Conservation (phyloP, 2,113 vertebrate genomes). For the Probosciger aterrimus region DNA sequence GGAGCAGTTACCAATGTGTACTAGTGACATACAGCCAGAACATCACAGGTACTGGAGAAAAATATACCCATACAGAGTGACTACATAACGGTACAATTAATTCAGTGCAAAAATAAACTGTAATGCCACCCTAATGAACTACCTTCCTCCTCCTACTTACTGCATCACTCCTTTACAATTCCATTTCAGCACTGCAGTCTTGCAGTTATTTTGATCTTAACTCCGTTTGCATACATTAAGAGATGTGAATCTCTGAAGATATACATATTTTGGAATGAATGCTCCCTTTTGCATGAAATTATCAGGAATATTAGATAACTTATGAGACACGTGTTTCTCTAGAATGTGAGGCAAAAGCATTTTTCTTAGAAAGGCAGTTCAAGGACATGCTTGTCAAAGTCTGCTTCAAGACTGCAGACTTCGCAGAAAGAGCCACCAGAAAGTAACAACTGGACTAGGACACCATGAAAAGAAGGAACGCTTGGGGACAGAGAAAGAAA, state of each 20-base stretch:
- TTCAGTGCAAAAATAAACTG: not conserved
- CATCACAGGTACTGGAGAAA: not conserved
- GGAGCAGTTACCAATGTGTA: not conserved
- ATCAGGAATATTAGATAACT: not conserved
- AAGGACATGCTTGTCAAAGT: not conserved
- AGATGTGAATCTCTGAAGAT: not conserved
- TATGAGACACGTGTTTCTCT: not conserved
- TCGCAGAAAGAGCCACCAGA: not conserved
- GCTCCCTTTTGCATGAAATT: not conserved
- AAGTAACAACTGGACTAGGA: not conserved
- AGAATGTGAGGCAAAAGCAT: not conserved
- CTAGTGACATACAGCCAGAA: not conserved
- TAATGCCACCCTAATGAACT: not conserved
- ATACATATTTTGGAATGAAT: not conserved
- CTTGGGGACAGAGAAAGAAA: not conserved
- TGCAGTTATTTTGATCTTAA: conserved; percentile 15
- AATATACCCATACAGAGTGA: not conserved
- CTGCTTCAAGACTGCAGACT: not conserved
- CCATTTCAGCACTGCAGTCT: not conserved
- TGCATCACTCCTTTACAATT: not conserved
- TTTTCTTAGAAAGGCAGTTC: not conserved
- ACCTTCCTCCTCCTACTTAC: not conserved
- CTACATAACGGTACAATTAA: not conserved
- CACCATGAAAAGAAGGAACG: not conserved
- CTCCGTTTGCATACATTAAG: not conserved